Evolutionary conservation across 2,888 invertebrate genomes (phyloP).

Genomic region (Cheilosia vulpina): DNA sequence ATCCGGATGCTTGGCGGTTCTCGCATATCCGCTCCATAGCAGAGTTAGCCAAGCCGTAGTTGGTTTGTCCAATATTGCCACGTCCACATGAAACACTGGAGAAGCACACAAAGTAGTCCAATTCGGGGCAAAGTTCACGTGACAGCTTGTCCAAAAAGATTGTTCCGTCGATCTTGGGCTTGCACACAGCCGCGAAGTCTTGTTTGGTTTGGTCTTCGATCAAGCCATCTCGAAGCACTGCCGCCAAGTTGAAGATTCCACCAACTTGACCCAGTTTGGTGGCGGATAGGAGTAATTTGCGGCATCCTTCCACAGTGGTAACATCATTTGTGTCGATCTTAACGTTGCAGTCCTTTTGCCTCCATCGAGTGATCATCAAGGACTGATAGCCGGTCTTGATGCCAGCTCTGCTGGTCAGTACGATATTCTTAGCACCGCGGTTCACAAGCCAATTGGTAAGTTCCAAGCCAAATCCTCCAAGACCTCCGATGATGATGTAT

Average conservation of each 20-base stretch:
- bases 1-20: slow-evolving; percentile 90
- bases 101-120: slow-evolving; percentile 97
- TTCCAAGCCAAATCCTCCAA: slow-evolving; percentile 98
- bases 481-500: slow-evolving; percentile 93
- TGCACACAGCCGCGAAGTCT: slow-evolving; percentile 91
- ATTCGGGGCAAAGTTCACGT: slow-evolving; percentile 89
- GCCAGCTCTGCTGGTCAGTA: slow-evolving; percentile 95
- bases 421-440: slow-evolving; percentile 93
- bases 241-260: slow-evolving; percentile 97
- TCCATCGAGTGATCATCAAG: slow-evolving; percentile 89
- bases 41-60: slow-evolving; percentile 98
- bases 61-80: slow-evolving; percentile 97
- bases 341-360: slow-evolving; percentile 87
- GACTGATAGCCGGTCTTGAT: slow-evolving; percentile 96
- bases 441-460: slow-evolving; percentile 94
- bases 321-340: slow-evolving; percentile 88
- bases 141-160: slow-evolving; percentile 92
- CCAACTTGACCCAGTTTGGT: slow-evolving; percentile 89
- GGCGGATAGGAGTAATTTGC: slow-evolving; percentile 86
- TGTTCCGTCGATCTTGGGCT: slow-evolving; percentile 94
- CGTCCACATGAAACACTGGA: slow-evolving; percentile 98
- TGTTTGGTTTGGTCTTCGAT: slow-evolving; percentile 93
- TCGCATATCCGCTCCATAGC: slow-evolving; percentile 98
- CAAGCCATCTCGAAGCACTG: slow-evolving; percentile 93
- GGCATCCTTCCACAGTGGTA: slow-evolving; percentile 86